Percentiles rank a stretch among this genome's conserved stretches.
Evolutionary conservation across 2,888 invertebrate species (phyloP).

Genomic region (Perithous albicinctus): DNA sequence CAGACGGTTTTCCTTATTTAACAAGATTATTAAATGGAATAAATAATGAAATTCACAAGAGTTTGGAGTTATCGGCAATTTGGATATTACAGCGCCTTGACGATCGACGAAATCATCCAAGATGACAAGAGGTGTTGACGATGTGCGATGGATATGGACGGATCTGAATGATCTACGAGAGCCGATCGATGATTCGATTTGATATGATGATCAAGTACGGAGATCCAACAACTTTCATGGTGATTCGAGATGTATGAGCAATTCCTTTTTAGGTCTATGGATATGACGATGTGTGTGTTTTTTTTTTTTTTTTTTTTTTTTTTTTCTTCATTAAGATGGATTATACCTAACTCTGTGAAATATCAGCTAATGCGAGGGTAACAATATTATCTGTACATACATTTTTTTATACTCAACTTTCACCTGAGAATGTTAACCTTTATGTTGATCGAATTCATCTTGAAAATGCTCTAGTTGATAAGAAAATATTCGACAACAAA

Average conservation of each 20-base stretch:
- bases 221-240: conserved; percentile 18
- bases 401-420: no score
- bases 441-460: no score
- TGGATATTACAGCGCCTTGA: conserved; percentile 46
- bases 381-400: no score
- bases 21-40: not conserved
- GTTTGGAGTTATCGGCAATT: conserved; percentile 22
- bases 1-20: no score
- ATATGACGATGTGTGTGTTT: no score
- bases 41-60: not conserved
- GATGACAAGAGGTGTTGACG: conserved; percentile 62
- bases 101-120: conserved; percentile 66
- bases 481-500: no score
- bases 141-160: conserved; percentile 62
- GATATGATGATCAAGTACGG: conserved; percentile 55
- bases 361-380: no score
- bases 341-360: conserved; percentile 40
- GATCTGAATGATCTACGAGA: conserved; percentile 61
- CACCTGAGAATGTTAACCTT: no score
- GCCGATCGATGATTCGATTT: conserved; percentile 58
- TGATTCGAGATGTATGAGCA: conserved; percentile 31
- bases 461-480: no score
- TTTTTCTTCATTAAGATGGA: conserved; percentile 38
- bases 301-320: no score
- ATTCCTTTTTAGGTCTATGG: conserved; percentile 47